Percentiles rank a stretch among this genome's conserved stretches.
phyloP scores from a whole-genome alignment of 37 sponge, comb jelly and placozoan genomes.

The Beroe ovata region DNA sequence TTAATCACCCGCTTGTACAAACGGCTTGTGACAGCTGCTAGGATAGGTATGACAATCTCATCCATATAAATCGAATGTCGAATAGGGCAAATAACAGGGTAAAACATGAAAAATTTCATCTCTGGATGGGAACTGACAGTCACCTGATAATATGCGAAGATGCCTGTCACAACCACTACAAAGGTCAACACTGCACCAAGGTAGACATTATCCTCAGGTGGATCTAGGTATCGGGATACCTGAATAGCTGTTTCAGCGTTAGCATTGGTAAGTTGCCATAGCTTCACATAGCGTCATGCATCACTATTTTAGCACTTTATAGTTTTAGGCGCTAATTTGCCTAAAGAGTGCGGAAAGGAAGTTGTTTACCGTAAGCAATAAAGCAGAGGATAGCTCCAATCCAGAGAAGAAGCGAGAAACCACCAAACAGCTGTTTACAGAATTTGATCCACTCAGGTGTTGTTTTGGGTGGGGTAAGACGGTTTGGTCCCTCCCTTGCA shows the following conservation, averaged over 20 bases:
- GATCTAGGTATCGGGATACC: conserved; percentile 10
- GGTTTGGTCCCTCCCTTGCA: conserved; percentile 82
- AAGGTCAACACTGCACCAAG: conserved; percentile 78
- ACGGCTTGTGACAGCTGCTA: too few species aligned
- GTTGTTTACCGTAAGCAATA: conserved; percentile 73
- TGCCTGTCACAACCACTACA: conserved; percentile 88
- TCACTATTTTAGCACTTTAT: too few species aligned
- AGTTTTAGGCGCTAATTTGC: too few species aligned
- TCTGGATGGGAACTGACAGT: too few species aligned
- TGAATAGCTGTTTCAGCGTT: conserved; percentile 69
- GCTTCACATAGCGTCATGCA: too few species aligned
- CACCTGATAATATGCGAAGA: conserved; percentile 94
- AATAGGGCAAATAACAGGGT: too few species aligned
- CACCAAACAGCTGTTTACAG: conserved; percentile 83
- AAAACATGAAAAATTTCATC: too few species aligned
- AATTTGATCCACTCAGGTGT: conserved; percentile 92
- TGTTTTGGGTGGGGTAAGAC: conserved; percentile 87
- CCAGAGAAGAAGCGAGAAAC: conserved; percentile 91
- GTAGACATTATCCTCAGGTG: conserved; percentile 74
- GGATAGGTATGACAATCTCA: too few species aligned
- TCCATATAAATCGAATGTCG: too few species aligned
- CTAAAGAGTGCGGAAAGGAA: too few species aligned
- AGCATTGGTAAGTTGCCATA: too few species aligned
- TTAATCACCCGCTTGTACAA: too few species aligned
- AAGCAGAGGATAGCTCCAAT: conserved; percentile 85